Evolutionary conservation across 53 echinoderm and acorn worm genomes (phyloP).

Genomic region (Paracentrotus lividus): DNA sequence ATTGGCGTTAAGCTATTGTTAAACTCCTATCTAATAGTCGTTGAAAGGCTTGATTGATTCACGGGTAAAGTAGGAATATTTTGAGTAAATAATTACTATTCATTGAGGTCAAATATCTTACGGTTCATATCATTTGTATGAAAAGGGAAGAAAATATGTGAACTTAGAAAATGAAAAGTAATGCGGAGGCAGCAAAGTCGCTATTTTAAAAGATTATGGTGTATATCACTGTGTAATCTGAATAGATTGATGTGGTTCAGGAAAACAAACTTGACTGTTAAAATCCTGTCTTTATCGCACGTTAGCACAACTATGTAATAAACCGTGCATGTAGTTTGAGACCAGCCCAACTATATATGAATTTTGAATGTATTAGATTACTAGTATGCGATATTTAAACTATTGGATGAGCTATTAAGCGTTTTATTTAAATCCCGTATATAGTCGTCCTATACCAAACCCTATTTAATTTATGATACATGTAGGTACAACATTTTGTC

Average conservation of each 20-base stretch:
- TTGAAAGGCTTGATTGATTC: background rate
- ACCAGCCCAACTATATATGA: too few species aligned
- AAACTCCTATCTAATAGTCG: background rate
- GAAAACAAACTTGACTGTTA: background rate
- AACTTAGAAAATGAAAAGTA: background rate
- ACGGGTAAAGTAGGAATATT: background rate
- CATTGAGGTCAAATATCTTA: background rate
- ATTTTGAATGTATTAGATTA: too few species aligned
- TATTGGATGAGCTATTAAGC: too few species aligned
- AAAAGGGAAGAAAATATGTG: background rate
- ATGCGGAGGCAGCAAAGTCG: background rate
- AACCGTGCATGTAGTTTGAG: too few species aligned
- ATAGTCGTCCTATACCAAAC: too few species aligned
- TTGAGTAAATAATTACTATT: background rate
- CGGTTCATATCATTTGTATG: background rate
- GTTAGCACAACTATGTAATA: too few species aligned
- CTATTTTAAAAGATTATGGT: background rate
- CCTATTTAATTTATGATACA: too few species aligned
- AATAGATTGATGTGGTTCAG: background rate
- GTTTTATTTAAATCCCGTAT: too few species aligned
- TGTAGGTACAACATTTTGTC: too few species aligned
- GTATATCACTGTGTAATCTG: background rate
- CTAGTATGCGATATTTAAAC: too few species aligned
- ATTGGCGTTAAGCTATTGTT: slow-evolving; percentile 22
- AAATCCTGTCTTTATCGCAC: too few species aligned